Percentiles rank a stretch among this genome's conserved stretches.
Evolutionary conservation across 2,113 vertebrate genomes (phyloP).

Genomic region (Oryzias javanicus): DNA sequence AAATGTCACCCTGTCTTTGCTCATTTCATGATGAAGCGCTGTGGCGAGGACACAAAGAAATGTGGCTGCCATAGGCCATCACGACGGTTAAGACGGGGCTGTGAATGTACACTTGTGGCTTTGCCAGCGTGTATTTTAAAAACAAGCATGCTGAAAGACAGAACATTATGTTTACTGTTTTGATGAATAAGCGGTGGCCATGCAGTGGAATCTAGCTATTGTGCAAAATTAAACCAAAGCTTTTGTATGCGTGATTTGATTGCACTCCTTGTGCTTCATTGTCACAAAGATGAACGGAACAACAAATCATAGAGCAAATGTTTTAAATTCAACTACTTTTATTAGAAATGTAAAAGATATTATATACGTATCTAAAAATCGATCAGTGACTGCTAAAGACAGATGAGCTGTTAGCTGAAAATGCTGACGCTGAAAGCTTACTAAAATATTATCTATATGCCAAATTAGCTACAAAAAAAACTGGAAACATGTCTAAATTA

Average conservation of each 20-base stretch:
- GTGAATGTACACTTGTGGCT: conserved; percentile 36
- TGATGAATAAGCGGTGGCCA: conserved; percentile 33
- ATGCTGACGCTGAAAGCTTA: no score
- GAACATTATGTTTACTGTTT: conserved; percentile 16
- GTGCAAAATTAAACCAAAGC: conserved; percentile 15
- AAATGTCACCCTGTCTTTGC: conserved; percentile 74
- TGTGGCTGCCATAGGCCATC: conserved; percentile 41
- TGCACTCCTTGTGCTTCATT: conserved; percentile 4
- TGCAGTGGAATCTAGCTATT: conserved; percentile 5
- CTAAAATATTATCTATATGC: no score
- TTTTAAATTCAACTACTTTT: no score
- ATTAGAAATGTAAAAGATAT: no score
- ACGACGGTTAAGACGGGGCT: conserved; percentile 36
- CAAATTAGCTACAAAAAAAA: no score
- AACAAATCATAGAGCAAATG: no score
- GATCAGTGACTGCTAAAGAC: no score
- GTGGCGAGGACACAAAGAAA: conserved; percentile 44
- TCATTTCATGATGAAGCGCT: conserved; percentile 46
- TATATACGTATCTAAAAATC: no score
- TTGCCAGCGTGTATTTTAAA: conserved; percentile 29
- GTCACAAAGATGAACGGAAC: neutral
- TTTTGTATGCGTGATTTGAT: conserved; percentile 1
- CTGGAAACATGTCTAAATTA: no score
- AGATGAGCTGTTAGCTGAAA: no score
- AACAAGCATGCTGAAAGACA: conserved; percentile 41